Conservation (phyloP, 2,888 invertebrate genomes). For the Chaitophorus viminalis region DNA sequence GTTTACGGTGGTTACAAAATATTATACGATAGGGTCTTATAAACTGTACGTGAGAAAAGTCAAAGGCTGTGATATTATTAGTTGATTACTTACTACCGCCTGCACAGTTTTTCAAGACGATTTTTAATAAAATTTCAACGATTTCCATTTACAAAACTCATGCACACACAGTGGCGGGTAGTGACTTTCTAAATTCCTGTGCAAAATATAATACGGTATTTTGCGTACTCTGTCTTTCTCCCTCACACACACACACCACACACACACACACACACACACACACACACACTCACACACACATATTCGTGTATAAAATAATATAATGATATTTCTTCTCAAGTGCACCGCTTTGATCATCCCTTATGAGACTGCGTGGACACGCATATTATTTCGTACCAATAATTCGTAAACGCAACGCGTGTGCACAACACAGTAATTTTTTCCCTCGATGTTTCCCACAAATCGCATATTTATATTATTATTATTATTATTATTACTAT, state of each 20-base stretch:
- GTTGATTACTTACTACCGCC: slow-evolving; percentile 28
- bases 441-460: neutral
- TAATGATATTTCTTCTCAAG: too few relatives aligned
- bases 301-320: too few relatives aligned
- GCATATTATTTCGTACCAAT: too few relatives aligned
- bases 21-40: slow-evolving; percentile 37
- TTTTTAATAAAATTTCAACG: neutral
- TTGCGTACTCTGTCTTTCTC: too few relatives aligned
- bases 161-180: neutral
- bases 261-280: neutral
- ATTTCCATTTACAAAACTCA: neutral
- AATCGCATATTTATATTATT: neutral
- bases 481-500: neutral
- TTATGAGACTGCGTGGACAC: too few relatives aligned
- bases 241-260: neutral
- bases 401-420: too few relatives aligned
- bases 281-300: too few relatives aligned
- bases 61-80: slow-evolving; percentile 57
- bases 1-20: neutral
- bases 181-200: too few relatives aligned
- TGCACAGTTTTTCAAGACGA: neutral
- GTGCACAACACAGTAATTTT: neutral
- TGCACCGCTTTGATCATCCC: too few relatives aligned
- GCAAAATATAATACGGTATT: too few relatives aligned
- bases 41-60: slow-evolving; percentile 44